Percentiles rank a stretch among this genome's conserved stretches.
These are phyloP conservation scores for Aradus depressus DNA, from an alignment of 2,888 invertebrate species.

Conservation along the genomic window DNA sequence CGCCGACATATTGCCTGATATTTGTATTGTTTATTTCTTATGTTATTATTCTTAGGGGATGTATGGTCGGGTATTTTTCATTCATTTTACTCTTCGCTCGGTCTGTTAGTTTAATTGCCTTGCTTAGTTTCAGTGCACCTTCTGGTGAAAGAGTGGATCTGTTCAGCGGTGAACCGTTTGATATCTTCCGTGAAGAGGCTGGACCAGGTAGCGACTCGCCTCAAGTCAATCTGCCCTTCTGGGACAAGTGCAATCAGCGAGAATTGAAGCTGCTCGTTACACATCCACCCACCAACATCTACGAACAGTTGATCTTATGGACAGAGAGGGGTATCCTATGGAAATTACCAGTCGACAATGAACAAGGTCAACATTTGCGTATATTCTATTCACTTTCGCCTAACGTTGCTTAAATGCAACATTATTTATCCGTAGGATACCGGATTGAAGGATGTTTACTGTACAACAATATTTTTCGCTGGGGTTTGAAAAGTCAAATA, in stretches of 20 bases:
- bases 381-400: no score
- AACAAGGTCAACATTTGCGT: conserved; percentile 63
- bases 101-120: no score
- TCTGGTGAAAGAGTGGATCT: conserved; percentile 43
- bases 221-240: conserved; percentile 47
- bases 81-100: no score
- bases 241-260: conserved; percentile 53
- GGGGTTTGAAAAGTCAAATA: no score
- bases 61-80: no score
- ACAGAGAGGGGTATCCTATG: conserved; percentile 90
- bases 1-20: no score
- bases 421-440: no score
- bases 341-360: conserved; percentile 96
- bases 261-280: conserved; percentile 55
- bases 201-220: conserved; percentile 30
- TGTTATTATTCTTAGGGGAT: no score
- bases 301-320: conserved; percentile 88
- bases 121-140: not conserved
- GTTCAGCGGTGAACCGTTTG: conserved; percentile 49
- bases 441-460: no score
- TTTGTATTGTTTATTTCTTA: no score
- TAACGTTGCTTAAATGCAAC: no score
- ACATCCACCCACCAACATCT: conserved; percentile 74
- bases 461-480: no score
- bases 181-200: conserved; percentile 46